phyloP scores from a whole-genome alignment of 2,113 vertebrate genomes.

The Hypomesus transpacificus region DNA sequence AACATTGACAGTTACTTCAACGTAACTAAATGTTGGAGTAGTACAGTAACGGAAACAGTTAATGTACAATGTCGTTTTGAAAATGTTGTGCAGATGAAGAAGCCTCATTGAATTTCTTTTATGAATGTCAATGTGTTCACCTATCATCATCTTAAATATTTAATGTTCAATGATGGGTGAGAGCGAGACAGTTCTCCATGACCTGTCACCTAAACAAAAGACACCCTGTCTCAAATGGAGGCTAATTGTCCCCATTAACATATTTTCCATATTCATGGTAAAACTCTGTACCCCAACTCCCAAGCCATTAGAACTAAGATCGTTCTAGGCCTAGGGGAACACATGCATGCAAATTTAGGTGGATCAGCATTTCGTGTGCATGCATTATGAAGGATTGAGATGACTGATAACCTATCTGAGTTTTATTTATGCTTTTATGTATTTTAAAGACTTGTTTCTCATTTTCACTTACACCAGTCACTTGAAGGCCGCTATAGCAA shows the following conservation, averaged over 20 bases:
- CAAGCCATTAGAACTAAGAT: not conserved
- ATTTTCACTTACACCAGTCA: no score
- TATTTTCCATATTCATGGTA: conserved; percentile 1
- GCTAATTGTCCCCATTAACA: not conserved
- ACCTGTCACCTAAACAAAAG: no score
- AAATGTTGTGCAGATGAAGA: not conserved
- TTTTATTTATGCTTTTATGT: no score
- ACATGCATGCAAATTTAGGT: not conserved
- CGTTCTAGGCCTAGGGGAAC: not conserved
- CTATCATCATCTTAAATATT: no score
- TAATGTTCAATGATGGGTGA: no score
- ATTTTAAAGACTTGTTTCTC: no score
- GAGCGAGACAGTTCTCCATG: no score
- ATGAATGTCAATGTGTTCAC: not conserved
- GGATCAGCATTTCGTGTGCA: not conserved
- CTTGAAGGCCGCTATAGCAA: no score
- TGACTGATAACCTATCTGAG: no score
- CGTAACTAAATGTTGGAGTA: no score
- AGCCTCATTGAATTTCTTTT: not conserved
- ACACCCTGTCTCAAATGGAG: not conserved
- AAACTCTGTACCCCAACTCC: not conserved
- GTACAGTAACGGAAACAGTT: no score
- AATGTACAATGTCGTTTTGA: not conserved
- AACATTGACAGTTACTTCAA: not conserved
- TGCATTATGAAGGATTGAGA: no score